Base-by-base conservation (phyloP, 2,888 invertebrate species). In the Phyllotreta cruciferae region DNA sequence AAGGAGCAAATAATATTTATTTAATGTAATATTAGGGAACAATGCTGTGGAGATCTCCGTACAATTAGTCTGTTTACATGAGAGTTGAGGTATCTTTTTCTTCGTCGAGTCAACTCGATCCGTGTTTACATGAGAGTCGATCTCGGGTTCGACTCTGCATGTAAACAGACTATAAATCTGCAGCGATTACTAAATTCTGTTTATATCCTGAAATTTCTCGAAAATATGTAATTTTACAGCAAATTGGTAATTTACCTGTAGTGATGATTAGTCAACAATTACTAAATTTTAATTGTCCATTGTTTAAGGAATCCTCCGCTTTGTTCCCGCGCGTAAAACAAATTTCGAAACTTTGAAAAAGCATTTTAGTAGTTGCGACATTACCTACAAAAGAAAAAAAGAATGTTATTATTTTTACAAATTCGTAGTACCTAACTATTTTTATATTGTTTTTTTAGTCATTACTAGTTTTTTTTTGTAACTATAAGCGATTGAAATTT, bases 301-400 rank as follows among this genome's bases (percentile, higher is more conserved):
- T 24, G 24, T 24, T 24, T 24, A 24, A 24, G 2, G 24, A 4
- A 24, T 24, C 24, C 24, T 24, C 24, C 4, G 10, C 41, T n/a
- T 41, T 41, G 10, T n/a, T 41, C 10, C 41, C 9, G 10, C 9
- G 10, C 10, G 10, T 11, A 13, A 50, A 35, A 34, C 35, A 50
- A n/a, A 50, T 36, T 10, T 50, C 37, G 10, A 36, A 50, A 50
- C 7, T 47, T 50, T 50, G 11, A 35, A 35, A 57, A 57, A 62
- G 68, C 66, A 68, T 68, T 68, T 68, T 53, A 64, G 62, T 67
- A 67, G 60, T 62, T 38, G 60, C 56, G 60, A 56, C 38, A 52
- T 62, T 56, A 58, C 58, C 53, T 24, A 24, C 24, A 24, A 24
- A 36, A 5, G 36, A 55, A 56, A 62, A 47, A 50, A 44, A 56